Conservation (phyloP, 2,113 vertebrate species). For the Ptyas mucosa region DNA sequence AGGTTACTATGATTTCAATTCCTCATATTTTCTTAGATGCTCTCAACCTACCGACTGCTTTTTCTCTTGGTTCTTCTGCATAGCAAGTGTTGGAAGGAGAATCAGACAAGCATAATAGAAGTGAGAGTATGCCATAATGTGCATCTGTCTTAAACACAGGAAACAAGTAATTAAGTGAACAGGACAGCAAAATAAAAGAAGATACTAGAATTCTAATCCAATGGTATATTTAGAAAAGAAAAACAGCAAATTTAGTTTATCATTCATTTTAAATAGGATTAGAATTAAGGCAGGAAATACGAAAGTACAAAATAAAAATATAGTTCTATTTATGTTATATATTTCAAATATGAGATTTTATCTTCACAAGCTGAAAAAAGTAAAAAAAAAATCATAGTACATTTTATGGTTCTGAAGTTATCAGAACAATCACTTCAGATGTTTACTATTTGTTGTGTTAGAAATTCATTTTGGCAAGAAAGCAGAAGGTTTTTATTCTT, state of each 20-base stretch:
- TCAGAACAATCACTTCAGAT: background rate
- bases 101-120: conserved; percentile 87
- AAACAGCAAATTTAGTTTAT: background rate
- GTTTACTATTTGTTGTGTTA: background rate
- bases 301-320: background rate
- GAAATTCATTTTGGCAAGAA: background rate
- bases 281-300: background rate
- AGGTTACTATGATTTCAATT: background rate
- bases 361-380: background rate
- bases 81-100: conserved; percentile 88
- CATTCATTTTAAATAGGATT: background rate
- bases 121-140: conserved; percentile 85
- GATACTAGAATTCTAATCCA: background rate
- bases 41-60: conserved; percentile 71
- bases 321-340: background rate
- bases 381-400: background rate
- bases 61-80: conserved; percentile 81
- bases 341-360: conserved; percentile 7
- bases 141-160: conserved; percentile 72
- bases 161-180: conserved; percentile 26
- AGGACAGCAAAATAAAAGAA: conserved; percentile 5
- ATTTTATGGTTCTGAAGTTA: background rate
- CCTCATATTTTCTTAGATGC: background rate
- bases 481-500: background rate
- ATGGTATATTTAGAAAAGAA: background rate